A percentile compares a stretch with the other conserved stretches of the same genome.
These are phyloP conservation scores for Spodoptera exigua DNA, from an alignment of 2,888 invertebrate genomes.

Conservation along the genomic window DNA sequence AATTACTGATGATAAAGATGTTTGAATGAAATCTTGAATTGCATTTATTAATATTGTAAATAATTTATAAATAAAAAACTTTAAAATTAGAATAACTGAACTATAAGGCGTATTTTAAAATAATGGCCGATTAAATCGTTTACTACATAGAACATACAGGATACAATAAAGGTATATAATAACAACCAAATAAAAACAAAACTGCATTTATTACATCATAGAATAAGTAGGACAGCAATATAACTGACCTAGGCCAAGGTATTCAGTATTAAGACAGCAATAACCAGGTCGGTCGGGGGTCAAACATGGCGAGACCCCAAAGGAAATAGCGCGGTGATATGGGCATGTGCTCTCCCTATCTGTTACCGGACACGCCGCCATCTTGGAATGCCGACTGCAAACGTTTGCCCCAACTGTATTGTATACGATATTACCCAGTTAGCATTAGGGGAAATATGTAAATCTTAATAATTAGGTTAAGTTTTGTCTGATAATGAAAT, in stretches of 20 bases:
- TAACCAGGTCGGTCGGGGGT: slow-evolving; percentile 34
- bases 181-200: too few relatives aligned
- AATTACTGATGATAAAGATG: slow-evolving; percentile 2
- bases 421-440: slow-evolving; percentile 1
- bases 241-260: slow-evolving; percentile 22
- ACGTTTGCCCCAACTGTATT: background rate
- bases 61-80: too few relatives aligned
- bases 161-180: too few relatives aligned
- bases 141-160: too few relatives aligned
- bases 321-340: slow-evolving; percentile 44
- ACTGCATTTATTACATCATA: slow-evolving; percentile 2
- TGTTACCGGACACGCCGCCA: slow-evolving; percentile 32
- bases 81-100: too few relatives aligned
- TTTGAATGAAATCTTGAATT: background rate
- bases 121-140: too few relatives aligned
- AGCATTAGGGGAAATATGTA: background rate
- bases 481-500: too few relatives aligned
- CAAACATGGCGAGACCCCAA: slow-evolving; percentile 16
- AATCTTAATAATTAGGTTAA: too few relatives aligned
- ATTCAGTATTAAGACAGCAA: slow-evolving; percentile 23
- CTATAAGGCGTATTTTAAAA: too few relatives aligned
- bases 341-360: slow-evolving; percentile 19
- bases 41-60: too few relatives aligned
- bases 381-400: slow-evolving; percentile 7
- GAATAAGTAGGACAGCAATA: slow-evolving; percentile 14